phyloP scores from a whole-genome alignment of 2,113 vertebrate species.

The Percopsis transmontana region DNA sequence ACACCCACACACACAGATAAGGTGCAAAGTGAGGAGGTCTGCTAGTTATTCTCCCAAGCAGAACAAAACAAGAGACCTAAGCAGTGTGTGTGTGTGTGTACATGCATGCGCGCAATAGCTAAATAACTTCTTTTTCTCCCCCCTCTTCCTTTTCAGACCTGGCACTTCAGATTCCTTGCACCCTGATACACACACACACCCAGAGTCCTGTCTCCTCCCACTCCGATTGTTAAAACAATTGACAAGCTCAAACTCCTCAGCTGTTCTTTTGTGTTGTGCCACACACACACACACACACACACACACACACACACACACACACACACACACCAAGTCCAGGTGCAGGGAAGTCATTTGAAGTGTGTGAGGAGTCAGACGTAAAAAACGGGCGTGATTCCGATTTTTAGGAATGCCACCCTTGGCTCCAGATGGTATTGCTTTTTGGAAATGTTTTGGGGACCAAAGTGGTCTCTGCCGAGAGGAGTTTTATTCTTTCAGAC shows the following conservation, averaged over 20 bases:
- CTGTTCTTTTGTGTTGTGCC: constrained; percentile 43
- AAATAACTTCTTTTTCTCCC: constrained; percentile 26
- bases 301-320: constrained; percentile 9
- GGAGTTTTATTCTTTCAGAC: too few relatives aligned
- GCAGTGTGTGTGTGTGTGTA: background rate
- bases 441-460: too few relatives aligned
- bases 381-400: background rate
- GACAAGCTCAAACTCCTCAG: constrained; percentile 42
- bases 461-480: too few relatives aligned
- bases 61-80: constrained; percentile 14
- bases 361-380: background rate
- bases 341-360: constrained; percentile 1
- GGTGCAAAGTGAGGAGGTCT: constrained; percentile 29
- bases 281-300: constrained; percentile 2
- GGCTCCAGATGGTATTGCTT: too few relatives aligned
- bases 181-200: constrained; percentile 10
- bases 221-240: constrained; percentile 30
- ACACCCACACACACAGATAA: constrained; percentile 29
- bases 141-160: constrained; percentile 18
- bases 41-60: constrained; percentile 20
- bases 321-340: background rate
- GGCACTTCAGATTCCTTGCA: constrained; percentile 21
- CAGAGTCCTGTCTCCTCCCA: background rate
- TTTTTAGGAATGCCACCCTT: background rate
- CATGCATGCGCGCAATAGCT: constrained; percentile 1